Base-by-base conservation (phyloP, 2,113 vertebrate genomes). In the Misgurnus mizolepis region DNA sequence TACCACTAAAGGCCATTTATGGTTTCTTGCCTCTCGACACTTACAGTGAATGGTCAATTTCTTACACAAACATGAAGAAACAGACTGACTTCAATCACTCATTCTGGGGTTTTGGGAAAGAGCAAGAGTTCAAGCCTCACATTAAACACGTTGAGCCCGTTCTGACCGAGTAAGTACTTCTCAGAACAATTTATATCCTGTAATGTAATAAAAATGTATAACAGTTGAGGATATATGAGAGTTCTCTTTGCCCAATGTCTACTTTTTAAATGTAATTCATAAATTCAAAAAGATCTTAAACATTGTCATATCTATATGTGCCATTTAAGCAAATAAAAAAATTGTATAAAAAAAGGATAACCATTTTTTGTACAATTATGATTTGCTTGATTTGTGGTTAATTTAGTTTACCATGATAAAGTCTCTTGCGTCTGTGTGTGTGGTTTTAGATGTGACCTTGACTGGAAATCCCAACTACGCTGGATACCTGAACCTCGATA, bases 401-500 rank as follows among this genome's bases (percentile, higher is more conserved):
- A 15, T 14, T 17, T 56, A 17, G 15, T 56, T 56, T 5, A 5
- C 14, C 12, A 6, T 7, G 5, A 2, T 56, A 17, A 56, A 17
- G 15, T 15, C 14, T 6, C 17, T 15, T 12, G 49, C 10, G 53
- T n/a, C 53, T 15, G 15, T 56, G 3, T 50, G 1, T 11, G 9
- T 55, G 7, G 22, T 62, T 58, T n/a, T 60, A 89, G 87, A 74
- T 85, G 83, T 78, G 86, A 80, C 80, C 82, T 85, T 61, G 84
- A 86, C 78, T 88, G 87, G 87, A 84, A 83, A 55, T 87, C 88
- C 22, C 18, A 79, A 18, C 62, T 81, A 39, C 82, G 83, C 14
- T 85, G 86, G 81, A 79, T 88, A 47, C 86, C 88, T 50, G 81
- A 83, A 47, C 88, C 88, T 15, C 77, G 83, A 67, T 89, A 89